phyloP scores from a whole-genome alignment of 2,797 vertebrate genomes.

The Cichlasoma orientale region DNA sequence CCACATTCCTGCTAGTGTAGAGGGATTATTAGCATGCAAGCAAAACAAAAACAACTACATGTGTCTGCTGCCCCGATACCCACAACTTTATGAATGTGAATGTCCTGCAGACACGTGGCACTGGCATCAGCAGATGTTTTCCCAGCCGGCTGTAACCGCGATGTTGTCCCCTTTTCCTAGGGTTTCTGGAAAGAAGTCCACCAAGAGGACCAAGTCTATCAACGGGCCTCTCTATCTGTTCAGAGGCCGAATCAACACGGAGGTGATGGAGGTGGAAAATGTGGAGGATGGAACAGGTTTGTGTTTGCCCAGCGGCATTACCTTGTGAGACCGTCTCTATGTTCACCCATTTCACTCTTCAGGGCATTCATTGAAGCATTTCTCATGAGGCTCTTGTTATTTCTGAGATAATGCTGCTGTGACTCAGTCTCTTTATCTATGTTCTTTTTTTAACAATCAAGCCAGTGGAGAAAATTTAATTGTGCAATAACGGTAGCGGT shows the following conservation, averaged over 20 bases:
- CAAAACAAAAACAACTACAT: slow-evolving; percentile 28
- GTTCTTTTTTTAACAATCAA: neutral
- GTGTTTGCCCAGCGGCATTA: slow-evolving; percentile 82
- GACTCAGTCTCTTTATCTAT: neutral
- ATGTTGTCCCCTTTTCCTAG: slow-evolving; percentile 77
- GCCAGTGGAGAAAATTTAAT: neutral
- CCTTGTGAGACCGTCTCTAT: slow-evolving; percentile 1
- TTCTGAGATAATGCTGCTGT: neutral
- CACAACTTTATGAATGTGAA: slow-evolving; percentile 26
- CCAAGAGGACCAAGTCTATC: slow-evolving; percentile 96
- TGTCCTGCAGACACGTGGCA: slow-evolving; percentile 30
- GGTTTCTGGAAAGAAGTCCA: slow-evolving; percentile 95
- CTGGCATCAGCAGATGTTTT: slow-evolving; percentile 62
- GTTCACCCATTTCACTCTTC: slow-evolving; percentile 24
- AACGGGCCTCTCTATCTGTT: slow-evolving; percentile 95
- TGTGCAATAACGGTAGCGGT: neutral
- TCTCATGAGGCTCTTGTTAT: neutral
- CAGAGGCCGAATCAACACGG: slow-evolving; percentile 95
- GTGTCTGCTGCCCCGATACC: slow-evolving; percentile 9
- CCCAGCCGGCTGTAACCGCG: slow-evolving; percentile 48
- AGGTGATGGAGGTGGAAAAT: slow-evolving; percentile 99
- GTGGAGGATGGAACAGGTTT: slow-evolving; percentile 98
- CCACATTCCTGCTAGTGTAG: slow-evolving; percentile 27
- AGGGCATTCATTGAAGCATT: neutral
- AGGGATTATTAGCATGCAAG: slow-evolving; percentile 26